A percentile compares a stretch with the other conserved stretches of the same genome.
Evolutionary conservation across 2,888 invertebrate genomes (phyloP).

Genomic region (Aplocera efformata): DNA sequence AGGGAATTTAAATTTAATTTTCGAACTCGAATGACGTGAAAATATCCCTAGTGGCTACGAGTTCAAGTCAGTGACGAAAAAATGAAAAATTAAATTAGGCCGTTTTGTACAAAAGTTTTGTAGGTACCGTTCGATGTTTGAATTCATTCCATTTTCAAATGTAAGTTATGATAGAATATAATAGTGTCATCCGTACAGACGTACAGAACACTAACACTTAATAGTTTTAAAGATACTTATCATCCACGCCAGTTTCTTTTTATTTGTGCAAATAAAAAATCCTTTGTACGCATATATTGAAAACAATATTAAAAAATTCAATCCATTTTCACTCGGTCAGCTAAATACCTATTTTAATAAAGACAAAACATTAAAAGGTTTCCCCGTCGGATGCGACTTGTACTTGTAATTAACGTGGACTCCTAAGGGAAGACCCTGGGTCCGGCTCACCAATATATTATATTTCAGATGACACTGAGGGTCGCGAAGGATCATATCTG

Average conservation of each 20-base stretch:
- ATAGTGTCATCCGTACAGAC: no score
- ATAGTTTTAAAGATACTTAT: no score
- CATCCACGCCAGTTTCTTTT: no score
- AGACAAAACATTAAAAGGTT: constrained; percentile 61
- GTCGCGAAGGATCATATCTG: constrained; percentile 71
- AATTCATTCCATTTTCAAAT: constrained; percentile 3
- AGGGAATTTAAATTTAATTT: constrained; percentile 80
- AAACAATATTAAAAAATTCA: constrained; percentile 1
- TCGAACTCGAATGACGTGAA: constrained; percentile 69
- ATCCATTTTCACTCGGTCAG: constrained; percentile 3
- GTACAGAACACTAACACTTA: no score
- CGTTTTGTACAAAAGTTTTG: not conserved
- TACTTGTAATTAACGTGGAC: constrained; percentile 82
- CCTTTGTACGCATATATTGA: no score
- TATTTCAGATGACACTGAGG: constrained; percentile 74
- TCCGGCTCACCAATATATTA: constrained; percentile 73
- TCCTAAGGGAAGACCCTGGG: constrained; percentile 72
- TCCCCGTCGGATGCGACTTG: constrained; percentile 68
- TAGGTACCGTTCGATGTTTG: constrained; percentile 1
- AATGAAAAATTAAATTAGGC: constrained; percentile 42
- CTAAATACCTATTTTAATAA: constrained; percentile 26
- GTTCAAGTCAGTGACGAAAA: constrained; percentile 51
- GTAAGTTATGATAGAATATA: no score
- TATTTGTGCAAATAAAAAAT: no score
- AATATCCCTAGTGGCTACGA: constrained; percentile 68